phyloP scores from a whole-genome alignment of 1,140 invertebrate species.

The Pseudomyrmex sp. region DNA sequence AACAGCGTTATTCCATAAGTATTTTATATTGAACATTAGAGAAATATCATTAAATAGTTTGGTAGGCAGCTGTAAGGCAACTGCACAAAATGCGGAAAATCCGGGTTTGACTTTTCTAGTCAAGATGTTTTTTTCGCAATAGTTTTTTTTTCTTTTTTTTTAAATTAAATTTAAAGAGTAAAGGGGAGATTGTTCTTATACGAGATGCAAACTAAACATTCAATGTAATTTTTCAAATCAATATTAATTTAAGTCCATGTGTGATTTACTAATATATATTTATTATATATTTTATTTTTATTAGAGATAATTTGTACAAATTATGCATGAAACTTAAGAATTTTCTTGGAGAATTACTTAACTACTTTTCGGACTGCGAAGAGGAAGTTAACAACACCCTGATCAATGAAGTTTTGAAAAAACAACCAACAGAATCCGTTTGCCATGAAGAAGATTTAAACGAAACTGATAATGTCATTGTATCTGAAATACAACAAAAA shows the following conservation, averaged over 20 bases:
- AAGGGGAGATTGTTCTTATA: too few species aligned
- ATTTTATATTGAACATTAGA: too few species aligned
- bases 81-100: too few species aligned
- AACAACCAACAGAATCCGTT: conserved; percentile 70
- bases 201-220: too few species aligned
- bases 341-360: conserved; percentile 88
- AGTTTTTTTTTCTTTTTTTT: neutral
- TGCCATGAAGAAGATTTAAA: conserved; percentile 41
- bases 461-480: conserved; percentile 21
- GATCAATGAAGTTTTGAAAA: conserved; percentile 87
- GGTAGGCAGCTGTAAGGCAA: too few species aligned
- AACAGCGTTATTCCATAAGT: too few species aligned
- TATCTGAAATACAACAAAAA: neutral
- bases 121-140: too few species aligned
- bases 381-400: conserved; percentile 91
- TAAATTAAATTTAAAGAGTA: neutral
- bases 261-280: too few species aligned
- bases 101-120: too few species aligned
- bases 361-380: conserved; percentile 90
- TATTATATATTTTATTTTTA: conserved; percentile 9
- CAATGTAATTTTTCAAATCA: too few species aligned
- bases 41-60: too few species aligned
- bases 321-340: conserved; percentile 86
- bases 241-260: too few species aligned
- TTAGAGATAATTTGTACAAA: conserved; percentile 87